phyloP scores from a whole-genome alignment of 2,113 vertebrate genomes.

The Gambusia affinis region DNA sequence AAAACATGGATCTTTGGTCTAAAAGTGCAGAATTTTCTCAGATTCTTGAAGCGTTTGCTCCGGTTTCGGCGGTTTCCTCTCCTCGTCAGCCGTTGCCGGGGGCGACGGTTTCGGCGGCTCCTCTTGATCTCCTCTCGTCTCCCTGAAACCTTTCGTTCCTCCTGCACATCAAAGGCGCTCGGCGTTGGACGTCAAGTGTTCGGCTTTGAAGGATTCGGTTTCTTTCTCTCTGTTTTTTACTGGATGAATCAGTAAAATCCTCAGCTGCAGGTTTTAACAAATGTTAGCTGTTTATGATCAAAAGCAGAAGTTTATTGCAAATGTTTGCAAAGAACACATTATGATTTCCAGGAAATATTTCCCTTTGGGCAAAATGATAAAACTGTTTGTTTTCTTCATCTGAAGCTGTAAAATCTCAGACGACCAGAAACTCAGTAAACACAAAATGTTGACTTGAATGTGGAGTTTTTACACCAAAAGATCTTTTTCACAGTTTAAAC shows the following conservation, averaged over 20 bases:
- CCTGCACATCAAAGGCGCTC: slow-evolving; percentile 34
- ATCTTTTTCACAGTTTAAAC: too few relatives aligned
- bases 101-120: slow-evolving; percentile 20
- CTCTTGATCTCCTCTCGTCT: slow-evolving; percentile 48
- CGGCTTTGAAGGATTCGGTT: slow-evolving; percentile 18
- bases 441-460: too few relatives aligned
- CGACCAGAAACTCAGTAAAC: not conserved
- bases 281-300: not conserved
- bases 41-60: not conserved
- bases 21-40: not conserved
- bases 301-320: not conserved
- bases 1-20: not conserved
- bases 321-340: not conserved
- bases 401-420: not conserved
- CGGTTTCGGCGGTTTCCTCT: not conserved
- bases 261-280: not conserved
- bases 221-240: slow-evolving; percentile 3
- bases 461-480: too few relatives aligned
- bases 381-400: not conserved
- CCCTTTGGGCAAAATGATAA: not conserved
- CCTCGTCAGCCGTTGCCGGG: slow-evolving; percentile 20
- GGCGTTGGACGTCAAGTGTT: slow-evolving; percentile 14
- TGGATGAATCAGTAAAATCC: not conserved
- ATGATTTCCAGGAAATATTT: not conserved
- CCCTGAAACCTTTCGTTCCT: slow-evolving; percentile 19